A percentile compares a stretch with the other conserved stretches of the same genome.
Evolutionary conservation across 2,113 vertebrate genomes (phyloP).

Genomic region (Camelus dromedarius): DNA sequence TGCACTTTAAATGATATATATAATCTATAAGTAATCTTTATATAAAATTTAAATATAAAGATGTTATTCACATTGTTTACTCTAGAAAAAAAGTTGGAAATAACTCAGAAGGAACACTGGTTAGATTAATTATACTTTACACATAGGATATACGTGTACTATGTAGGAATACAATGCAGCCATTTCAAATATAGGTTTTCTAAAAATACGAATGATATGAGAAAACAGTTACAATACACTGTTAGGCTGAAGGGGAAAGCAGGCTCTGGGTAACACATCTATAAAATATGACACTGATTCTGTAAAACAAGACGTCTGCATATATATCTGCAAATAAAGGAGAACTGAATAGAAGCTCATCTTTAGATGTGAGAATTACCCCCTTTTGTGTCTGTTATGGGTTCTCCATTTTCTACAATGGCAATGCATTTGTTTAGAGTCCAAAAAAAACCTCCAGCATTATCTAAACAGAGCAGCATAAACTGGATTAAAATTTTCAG

Average conservation of each 20-base stretch:
- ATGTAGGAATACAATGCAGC: background rate
- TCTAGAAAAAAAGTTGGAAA: background rate
- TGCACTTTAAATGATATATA: background rate
- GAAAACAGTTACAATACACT: background rate
- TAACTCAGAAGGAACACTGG: background rate
- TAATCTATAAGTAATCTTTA: background rate
- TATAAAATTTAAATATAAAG: background rate
- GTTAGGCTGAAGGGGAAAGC: background rate
- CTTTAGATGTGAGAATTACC: background rate
- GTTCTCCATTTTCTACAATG: background rate
- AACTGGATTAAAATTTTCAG: background rate
- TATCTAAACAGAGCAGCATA: background rate
- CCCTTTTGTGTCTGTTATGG: background rate
- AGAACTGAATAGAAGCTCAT: too few species aligned
- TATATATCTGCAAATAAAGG: rapidly evolving
- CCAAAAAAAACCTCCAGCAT: background rate
- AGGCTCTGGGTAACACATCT: background rate
- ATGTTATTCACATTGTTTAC: background rate
- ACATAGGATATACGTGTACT: background rate
- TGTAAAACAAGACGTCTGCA: rapidly evolving
- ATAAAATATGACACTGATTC: background rate
- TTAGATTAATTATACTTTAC: background rate
- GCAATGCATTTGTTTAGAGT: background rate
- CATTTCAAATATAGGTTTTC: background rate
- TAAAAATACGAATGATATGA: background rate